Percentiles rank a stretch among this genome's conserved stretches.
These are phyloP conservation scores for Somateria mollissima DNA, from an alignment of 2,797 vertebrate genomes.

Conservation along the genomic window DNA sequence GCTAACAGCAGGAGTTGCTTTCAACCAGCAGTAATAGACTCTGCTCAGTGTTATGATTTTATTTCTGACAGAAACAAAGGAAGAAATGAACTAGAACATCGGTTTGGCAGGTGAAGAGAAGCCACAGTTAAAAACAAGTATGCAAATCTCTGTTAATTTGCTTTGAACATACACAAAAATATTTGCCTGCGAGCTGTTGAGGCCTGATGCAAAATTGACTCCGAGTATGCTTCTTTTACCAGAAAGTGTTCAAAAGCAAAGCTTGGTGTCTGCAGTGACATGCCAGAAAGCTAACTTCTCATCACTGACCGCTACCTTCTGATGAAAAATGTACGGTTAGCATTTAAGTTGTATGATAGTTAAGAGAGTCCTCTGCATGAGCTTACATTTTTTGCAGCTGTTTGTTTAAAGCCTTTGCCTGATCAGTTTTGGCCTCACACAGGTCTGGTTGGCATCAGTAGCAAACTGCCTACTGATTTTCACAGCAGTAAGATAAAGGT, in stretches of 20 bases:
- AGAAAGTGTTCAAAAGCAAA: not conserved
- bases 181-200: not conserved
- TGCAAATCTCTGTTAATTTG: slow-evolving; percentile 29
- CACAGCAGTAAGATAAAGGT: not conserved
- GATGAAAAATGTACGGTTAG: not conserved
- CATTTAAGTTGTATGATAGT: not conserved
- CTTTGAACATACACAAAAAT: not conserved
- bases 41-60: not conserved
- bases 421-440: not conserved
- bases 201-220: not conserved
- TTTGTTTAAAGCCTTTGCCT: not conserved
- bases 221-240: not conserved
- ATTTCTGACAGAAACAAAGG: slow-evolving; percentile 11
- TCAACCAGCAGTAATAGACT: not conserved
- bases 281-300: not conserved
- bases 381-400: not conserved
- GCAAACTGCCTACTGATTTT: not conserved
- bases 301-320: not conserved
- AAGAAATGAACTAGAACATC: slow-evolving; percentile 44
- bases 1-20: not conserved
- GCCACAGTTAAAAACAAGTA: not conserved
- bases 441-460: not conserved
- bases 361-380: not conserved
- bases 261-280: not conserved
- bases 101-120: slow-evolving; percentile 1